phyloP scores from a whole-genome alignment of 2,888 invertebrate genomes.

The Teleogryllus oceanicus region DNA sequence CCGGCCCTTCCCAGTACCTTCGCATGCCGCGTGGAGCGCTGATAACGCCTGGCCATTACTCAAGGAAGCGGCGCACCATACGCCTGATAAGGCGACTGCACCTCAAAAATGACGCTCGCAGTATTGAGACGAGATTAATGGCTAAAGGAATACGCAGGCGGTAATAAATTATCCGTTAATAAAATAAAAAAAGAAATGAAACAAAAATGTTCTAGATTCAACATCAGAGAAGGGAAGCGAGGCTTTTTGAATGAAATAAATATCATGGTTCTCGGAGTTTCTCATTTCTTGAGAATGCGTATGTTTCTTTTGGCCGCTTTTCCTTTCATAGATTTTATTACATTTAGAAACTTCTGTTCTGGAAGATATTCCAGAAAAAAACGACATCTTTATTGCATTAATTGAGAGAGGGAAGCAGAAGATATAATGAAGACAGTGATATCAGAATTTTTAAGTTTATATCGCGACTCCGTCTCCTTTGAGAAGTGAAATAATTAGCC shows the following conservation, averaged over 20 bases:
- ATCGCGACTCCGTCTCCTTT: neutral
- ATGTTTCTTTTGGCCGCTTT: neutral
- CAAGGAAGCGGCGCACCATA: neutral
- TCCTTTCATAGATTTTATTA: neutral
- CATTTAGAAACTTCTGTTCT: neutral
- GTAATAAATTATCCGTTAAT: neutral
- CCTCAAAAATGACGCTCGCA: neutral
- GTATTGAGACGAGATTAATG: conserved; percentile 1
- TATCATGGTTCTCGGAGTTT: neutral
- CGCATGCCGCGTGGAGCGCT: neutral
- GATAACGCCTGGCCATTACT: neutral
- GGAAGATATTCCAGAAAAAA: neutral
- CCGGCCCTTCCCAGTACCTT: neutral
- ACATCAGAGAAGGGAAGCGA: neutral
- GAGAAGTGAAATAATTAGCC: conserved; percentile 4
- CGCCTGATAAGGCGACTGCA: neutral
- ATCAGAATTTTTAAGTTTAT: neutral
- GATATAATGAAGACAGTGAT: conserved; percentile 6
- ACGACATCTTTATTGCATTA: neutral
- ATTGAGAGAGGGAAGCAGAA: neutral
- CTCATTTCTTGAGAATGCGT: neutral
- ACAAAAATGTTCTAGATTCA: conserved; percentile 2
- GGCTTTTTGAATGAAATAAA: neutral
- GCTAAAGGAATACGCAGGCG: neutral
- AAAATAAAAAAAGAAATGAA: neutral